Percentiles rank a stretch among this genome's conserved stretches.
These are phyloP conservation scores for Drosophila azteca DNA, from an alignment of 1,140 invertebrate genomes.

Conservation along the genomic window DNA sequence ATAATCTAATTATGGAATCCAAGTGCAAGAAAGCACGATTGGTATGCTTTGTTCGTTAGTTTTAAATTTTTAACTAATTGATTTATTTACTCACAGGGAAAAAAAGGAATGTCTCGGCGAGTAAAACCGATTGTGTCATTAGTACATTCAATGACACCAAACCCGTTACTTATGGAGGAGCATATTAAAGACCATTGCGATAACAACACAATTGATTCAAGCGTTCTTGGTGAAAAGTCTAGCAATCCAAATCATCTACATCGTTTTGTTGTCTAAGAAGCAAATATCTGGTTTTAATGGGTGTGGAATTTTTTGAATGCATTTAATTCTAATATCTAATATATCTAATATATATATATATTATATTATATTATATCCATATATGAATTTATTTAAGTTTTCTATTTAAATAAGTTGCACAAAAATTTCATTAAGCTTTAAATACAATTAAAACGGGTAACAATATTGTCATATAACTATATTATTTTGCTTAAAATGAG, in stretches of 20 bases:
- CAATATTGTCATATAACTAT: conserved; percentile 11
- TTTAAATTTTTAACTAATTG: background rate
- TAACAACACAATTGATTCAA: conserved; percentile 30
- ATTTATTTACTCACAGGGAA: conserved; percentile 50
- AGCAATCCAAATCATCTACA: conserved; percentile 74
- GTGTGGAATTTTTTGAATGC: conserved; percentile 12
- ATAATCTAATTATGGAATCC: conserved; percentile 88
- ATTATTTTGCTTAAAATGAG: background rate
- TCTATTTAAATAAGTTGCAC: conserved; percentile 7
- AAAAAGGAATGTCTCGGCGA: conserved; percentile 58
- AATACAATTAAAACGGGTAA: conserved; percentile 13
- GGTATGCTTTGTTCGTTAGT: conserved; percentile 41
- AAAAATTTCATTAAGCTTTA: conserved; percentile 18
- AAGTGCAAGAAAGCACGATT: conserved; percentile 85
- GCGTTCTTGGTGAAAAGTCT: conserved; percentile 50
- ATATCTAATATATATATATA: too few relatives aligned
- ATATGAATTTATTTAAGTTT: background rate
- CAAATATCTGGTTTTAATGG: conserved; percentile 29
- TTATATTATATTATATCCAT: too few relatives aligned
- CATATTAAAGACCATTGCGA: conserved; percentile 26
- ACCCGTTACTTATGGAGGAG: conserved; percentile 27
- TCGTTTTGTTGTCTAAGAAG: conserved; percentile 66
- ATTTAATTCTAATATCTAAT: too few relatives aligned
- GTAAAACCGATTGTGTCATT: conserved; percentile 35
- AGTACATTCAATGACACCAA: conserved; percentile 26